These are phyloP conservation scores for Wasmannia auropunctata DNA, from an alignment of 1,140 invertebrate genomes.

Conservation along the genomic window DNA sequence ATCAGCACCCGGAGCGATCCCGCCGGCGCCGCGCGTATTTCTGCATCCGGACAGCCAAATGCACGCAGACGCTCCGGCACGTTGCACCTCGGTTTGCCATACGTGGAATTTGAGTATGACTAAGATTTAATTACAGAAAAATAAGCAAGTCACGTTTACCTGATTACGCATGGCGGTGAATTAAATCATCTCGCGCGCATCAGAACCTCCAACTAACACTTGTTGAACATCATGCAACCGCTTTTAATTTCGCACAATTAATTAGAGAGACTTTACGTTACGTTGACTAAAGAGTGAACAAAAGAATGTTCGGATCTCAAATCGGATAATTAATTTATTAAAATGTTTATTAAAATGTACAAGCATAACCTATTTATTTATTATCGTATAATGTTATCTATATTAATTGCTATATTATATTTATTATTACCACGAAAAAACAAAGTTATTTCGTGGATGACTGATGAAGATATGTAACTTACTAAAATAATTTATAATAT, in stretches of 20 bases:
- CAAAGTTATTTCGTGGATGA: not conserved
- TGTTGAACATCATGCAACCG: not conserved
- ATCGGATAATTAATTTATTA: too few species aligned
- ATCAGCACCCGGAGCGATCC: constrained; percentile 62
- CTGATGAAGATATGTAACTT: too few species aligned
- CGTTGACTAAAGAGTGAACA: too few species aligned
- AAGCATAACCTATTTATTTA: too few species aligned
- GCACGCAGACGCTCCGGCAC: constrained; percentile 58
- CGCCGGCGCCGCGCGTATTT: constrained; percentile 53
- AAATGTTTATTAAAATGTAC: too few species aligned
- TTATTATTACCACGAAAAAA: not conserved
- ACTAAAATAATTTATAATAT: too few species aligned
- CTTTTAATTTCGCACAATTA: not conserved
- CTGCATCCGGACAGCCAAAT: constrained; percentile 67
- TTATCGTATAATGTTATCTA: too few species aligned
- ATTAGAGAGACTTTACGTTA: not conserved
- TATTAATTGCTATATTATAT: too few species aligned
- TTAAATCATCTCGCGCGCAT: not conserved
- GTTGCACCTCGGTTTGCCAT: constrained; percentile 73
- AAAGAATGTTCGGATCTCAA: too few species aligned
- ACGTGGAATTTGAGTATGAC: constrained; percentile 73
- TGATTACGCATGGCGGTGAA: not conserved
- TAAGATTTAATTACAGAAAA: constrained; percentile 64
- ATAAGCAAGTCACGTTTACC: not conserved
- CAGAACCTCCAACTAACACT: not conserved